These are phyloP conservation scores for Sminthurinus aureus DNA, from an alignment of 2,888 invertebrate genomes.

Conservation along the genomic window DNA sequence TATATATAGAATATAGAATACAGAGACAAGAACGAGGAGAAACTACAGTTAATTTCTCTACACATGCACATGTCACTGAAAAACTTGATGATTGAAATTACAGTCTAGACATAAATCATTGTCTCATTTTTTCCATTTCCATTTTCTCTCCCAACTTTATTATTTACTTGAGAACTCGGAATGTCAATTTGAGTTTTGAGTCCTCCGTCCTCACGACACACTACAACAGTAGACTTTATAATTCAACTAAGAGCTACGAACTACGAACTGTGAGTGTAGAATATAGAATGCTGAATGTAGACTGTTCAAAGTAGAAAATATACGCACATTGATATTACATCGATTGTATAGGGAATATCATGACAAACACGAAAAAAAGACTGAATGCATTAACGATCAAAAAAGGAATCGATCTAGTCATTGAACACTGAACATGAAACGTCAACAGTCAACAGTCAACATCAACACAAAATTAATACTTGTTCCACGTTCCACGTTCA, in stretches of 20 bases:
- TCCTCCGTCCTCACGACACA: too few species aligned
- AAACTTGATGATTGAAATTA: conserved; percentile 45
- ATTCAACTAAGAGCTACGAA: neutral
- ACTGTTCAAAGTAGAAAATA: neutral
- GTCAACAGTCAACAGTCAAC: neutral
- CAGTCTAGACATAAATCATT: conserved; percentile 40
- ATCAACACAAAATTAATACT: conserved; percentile 9
- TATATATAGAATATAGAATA: too few species aligned
- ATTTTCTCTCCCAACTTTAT: neutral
- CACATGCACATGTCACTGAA: conserved; percentile 39
- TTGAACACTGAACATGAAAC: neutral
- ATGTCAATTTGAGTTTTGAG: conserved; percentile 13
- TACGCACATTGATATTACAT: neutral
- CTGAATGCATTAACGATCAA: neutral
- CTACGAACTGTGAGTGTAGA: neutral
- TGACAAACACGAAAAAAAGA: too few species aligned
- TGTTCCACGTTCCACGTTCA: neutral
- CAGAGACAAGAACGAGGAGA: neutral
- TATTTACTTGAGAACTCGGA: conserved; percentile 15
- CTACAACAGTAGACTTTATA: neutral
- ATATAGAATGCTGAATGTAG: neutral
- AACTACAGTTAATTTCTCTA: conserved; percentile 39
- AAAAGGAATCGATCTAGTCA: neutral
- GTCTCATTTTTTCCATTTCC: conserved; percentile 34
- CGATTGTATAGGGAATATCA: too few species aligned